A percentile compares a stretch with the other conserved stretches of the same genome.
Conservation (phyloP, 2,113 vertebrate species). For the Harpagus bidentatus region DNA sequence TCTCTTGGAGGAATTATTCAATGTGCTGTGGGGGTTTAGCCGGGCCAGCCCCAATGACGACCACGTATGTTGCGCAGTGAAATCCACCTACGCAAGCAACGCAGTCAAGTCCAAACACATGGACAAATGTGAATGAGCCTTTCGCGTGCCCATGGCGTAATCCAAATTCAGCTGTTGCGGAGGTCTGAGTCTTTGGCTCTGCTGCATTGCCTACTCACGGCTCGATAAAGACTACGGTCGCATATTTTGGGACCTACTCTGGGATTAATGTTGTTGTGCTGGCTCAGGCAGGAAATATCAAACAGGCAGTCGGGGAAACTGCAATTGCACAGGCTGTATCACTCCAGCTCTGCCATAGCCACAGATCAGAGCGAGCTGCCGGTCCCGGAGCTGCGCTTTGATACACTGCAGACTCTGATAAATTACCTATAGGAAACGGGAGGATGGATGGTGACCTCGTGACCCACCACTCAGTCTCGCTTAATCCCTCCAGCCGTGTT, state of each 20-base stretch:
- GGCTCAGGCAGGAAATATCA: not conserved
- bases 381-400: not conserved
- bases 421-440: not conserved
- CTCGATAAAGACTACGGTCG: not conserved
- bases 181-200: not conserved
- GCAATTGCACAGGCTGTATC: not conserved
- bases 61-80: accelerated
- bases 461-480: not conserved
- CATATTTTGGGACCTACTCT: not conserved
- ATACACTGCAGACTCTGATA: not conserved
- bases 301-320: not conserved
- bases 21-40: not conserved
- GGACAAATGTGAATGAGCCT: not conserved
- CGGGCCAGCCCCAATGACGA: not conserved
- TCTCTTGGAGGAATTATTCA: not conserved
- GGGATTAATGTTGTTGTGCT: not conserved
- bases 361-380: not conserved
- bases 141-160: not conserved
- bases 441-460: not conserved
- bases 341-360: not conserved
- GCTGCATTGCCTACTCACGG: not conserved
- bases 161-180: not conserved
- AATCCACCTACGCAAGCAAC: not conserved
- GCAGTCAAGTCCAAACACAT: not conserved
- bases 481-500: not conserved